Conservation (phyloP, 2,113 vertebrate genomes). For the Oreocharis arfaki region DNA sequence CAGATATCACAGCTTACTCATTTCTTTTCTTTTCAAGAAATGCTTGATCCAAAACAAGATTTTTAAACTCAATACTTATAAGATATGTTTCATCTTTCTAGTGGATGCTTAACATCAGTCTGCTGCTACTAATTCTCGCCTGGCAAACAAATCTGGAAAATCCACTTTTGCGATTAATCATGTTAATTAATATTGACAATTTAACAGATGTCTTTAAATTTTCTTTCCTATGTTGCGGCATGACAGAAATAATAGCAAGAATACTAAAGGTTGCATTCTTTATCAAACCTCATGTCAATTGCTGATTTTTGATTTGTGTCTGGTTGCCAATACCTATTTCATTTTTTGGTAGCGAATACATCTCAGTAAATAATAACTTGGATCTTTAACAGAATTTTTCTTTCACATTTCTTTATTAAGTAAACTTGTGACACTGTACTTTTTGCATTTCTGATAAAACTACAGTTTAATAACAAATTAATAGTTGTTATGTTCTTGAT, state of each 20-base stretch:
- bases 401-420: background rate
- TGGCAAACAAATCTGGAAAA: background rate
- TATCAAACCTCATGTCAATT: background rate
- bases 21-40: background rate
- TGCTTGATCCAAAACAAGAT: background rate
- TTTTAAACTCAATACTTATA: background rate
- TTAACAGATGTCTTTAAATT: background rate
- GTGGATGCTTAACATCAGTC: background rate
- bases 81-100: background rate
- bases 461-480: background rate
- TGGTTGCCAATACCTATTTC: background rate
- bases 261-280: background rate
- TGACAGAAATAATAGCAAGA: background rate
- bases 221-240: background rate
- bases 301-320: background rate
- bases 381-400: background rate
- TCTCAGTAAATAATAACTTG: background rate
- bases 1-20: background rate
- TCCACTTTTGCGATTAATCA: background rate
- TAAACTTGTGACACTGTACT: background rate
- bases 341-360: background rate
- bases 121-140: background rate
- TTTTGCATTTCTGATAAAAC: background rate
- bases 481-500: background rate
- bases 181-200: background rate